Base-by-base conservation (phyloP, 2,888 invertebrate species). In the Scaptomyza cyrtandrae region DNA sequence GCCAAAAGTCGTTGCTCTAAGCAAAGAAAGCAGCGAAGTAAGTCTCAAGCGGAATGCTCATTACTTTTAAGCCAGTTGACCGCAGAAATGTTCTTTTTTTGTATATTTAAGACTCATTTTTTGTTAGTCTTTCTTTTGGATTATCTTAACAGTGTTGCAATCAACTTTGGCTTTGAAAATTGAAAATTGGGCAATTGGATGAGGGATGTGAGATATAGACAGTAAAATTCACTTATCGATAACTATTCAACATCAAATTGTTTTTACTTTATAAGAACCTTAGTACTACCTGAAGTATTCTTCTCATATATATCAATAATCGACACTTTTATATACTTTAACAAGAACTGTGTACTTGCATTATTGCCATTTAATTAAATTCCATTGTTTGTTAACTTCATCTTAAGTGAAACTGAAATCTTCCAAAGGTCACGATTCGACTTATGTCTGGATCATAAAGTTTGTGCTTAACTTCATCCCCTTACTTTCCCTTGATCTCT, bases 371-470 rank as follows among this genome's bases (percentile, higher is more conserved):
- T n/a, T 37, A 3, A n/a, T 37, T 37, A 4, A 5, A 13, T 13
- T n/a, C 35, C 10, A 33, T 10, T 13, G 6, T 2, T 37, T 37
- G 6, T 37, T 37, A 6, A n/a, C 11, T 2, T 6, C 11, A 11
- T 10, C 6, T n/a, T 10, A 0, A 1, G 3, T 31, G 4, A 0
- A 27, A 35, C 43, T n/a, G 9, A 33, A 62, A 24, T 24, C 27
- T 50, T 45, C 31, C 0, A 53, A 24, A 31, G 48, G 29, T 16
- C 6, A 35, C 41, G 35, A 16, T 24, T 37, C 37, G 41, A 52
- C 43, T 61, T 61, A 54, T 35, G 35, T 13, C 16, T 6, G 45
- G 33, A 54, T 70, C 54, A 52, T 56, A 57, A 70, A 66, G 53
- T 68, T 63, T 61, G 75, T 79, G 50, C 48, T 6, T 19, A 19